Conservation (phyloP, 2,888 invertebrate genomes). For the Hecatera dysodea region DNA sequence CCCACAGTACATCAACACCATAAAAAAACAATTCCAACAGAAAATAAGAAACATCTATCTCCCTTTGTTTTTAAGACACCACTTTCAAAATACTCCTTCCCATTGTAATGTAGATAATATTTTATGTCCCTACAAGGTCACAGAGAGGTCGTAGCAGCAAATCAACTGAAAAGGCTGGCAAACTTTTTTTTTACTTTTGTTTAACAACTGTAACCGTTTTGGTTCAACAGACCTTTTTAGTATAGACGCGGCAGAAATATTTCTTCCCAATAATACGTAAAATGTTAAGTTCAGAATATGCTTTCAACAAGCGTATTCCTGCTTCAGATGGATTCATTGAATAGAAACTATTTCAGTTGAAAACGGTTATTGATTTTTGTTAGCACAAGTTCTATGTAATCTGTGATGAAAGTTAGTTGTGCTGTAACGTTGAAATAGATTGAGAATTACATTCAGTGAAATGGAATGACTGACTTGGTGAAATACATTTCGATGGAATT, state of each 20-base stretch:
- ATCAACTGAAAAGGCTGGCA: slow-evolving; percentile 70
- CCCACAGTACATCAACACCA: slow-evolving; percentile 7
- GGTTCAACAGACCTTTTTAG: slow-evolving; percentile 53
- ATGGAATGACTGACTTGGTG: too few relatives aligned
- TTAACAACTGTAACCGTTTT: slow-evolving; percentile 77
- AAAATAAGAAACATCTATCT: slow-evolving; percentile 4
- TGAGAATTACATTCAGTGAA: too few relatives aligned
- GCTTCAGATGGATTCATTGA: neutral
- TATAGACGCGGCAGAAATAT: slow-evolving; percentile 50
- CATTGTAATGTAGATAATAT: slow-evolving; percentile 56
- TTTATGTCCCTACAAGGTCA: slow-evolving; percentile 52
- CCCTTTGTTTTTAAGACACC: slow-evolving; percentile 40
- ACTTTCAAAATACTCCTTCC: slow-evolving; percentile 36
- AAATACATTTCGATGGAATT: too few relatives aligned
- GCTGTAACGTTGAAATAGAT: neutral
- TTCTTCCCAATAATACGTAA: neutral
- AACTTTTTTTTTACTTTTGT: slow-evolving; percentile 75
- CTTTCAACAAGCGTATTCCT: neutral
- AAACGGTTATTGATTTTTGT: slow-evolving; percentile 13
- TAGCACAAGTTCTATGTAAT: too few relatives aligned
- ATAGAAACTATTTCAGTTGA: slow-evolving; percentile 19
- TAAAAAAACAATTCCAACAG: neutral
- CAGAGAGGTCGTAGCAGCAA: slow-evolving; percentile 69
- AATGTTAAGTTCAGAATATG: neutral
- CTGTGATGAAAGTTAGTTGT: neutral